Percentiles rank a stretch among this genome's conserved stretches.
Conservation (phyloP, 1,140 invertebrate genomes). For the Saxidomus purpurata region DNA sequence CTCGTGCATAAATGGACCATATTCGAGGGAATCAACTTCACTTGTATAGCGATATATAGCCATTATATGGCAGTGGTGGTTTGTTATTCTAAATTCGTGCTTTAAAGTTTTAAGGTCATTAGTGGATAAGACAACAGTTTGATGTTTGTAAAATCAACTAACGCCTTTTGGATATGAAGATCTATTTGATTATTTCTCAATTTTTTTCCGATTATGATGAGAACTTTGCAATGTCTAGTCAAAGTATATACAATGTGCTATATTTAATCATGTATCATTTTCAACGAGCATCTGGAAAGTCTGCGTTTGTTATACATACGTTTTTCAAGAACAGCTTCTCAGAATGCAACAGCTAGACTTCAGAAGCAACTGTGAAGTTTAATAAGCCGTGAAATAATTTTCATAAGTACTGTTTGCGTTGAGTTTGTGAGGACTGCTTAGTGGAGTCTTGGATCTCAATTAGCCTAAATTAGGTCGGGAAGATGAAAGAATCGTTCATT, state of each 20-base stretch:
- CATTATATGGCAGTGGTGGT: not conserved
- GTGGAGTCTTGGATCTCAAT: conserved; percentile 48
- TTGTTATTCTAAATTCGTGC: conserved; percentile 4
- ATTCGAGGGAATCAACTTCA: conserved; percentile 36
- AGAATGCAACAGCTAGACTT: conserved; percentile 7
- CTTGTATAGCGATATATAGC: not conserved
- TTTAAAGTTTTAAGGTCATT: not conserved
- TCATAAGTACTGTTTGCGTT: conserved; percentile 41
- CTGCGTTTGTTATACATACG: conserved; percentile 43
- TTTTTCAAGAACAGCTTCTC: conserved; percentile 25
- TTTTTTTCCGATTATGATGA: conserved; percentile 39
- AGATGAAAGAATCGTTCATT: conserved; percentile 32
- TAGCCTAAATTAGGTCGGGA: conserved; percentile 18
- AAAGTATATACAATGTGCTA: conserved; percentile 61
- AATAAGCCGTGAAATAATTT: conserved; percentile 64
- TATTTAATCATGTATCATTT: conserved; percentile 64
- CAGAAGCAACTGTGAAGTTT: conserved; percentile 54
- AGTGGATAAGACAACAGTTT: not conserved
- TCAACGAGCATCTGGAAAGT: conserved; percentile 44
- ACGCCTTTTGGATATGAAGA: not conserved
- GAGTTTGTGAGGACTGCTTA: conserved; percentile 25
- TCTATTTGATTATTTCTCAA: conserved; percentile 33
- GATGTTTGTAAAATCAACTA: not conserved
- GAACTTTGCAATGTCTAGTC: conserved; percentile 54
- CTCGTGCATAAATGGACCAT: conserved; percentile 19